Base-by-base conservation (phyloP, 2,113 vertebrate species). In the Hipposideros armiger region DNA sequence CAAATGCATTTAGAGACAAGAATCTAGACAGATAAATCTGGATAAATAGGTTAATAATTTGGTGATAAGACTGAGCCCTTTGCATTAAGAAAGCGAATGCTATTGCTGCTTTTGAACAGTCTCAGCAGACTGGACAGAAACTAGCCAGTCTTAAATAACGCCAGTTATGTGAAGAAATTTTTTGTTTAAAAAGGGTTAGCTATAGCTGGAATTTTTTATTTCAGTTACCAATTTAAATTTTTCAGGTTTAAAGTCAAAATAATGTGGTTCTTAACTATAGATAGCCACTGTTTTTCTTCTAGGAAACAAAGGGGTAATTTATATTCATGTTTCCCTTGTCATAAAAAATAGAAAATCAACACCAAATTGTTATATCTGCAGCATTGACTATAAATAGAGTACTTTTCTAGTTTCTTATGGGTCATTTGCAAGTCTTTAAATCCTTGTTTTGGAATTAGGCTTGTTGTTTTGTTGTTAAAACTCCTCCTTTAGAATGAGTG, bases 401-500 rank as follows among this genome's bases (percentile, higher is more conserved):
- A 5, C 58, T 95, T 83, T 95, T 97, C 91, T 40, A 87, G 83
- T 96, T 97, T 74, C 60, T 91, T 72, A 45, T 60, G 30, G 92
- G 36, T 94, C 72, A 72, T 94, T 88, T 94, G 40, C 70, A 96
- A 72, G 4, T 97, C 93, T 97, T 98, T 83, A 10, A 86, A 96
- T 98, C 89, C 73, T 97, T 91, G 36, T 17, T 87, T 95, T 93
- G 64, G 52, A 89, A 76, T 94, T 80, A 91, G 22, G 17, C 22
- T 95, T 14, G 28, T 89, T 62, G 67, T 89, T 97, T 95, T 14
- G 28, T 89, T 62, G 67, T 89, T 97, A 56, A 58, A 89, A 69
- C 4, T 19, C 0, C n/a, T 66, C 82, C 82, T 97, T 95, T 54
- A 87, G 22, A 91, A 84, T 15, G 24, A 69, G 1, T 20, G 73